These are phyloP conservation scores for Serinus canaria DNA, from an alignment of 2,113 vertebrate species.

Conservation along the genomic window DNA sequence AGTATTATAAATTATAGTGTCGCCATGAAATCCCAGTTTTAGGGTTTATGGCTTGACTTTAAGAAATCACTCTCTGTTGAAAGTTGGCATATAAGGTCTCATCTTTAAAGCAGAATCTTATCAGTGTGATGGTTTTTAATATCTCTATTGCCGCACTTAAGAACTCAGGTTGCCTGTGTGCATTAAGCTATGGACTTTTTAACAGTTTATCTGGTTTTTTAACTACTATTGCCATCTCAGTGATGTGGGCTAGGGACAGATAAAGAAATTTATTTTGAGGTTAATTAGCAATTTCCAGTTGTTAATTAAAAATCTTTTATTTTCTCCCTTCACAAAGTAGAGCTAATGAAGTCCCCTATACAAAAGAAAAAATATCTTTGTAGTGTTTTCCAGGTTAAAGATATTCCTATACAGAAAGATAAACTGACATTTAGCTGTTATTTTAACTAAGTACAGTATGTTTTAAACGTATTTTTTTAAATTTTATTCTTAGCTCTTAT, in stretches of 20 bases:
- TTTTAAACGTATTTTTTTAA: not conserved
- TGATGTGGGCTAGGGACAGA: not conserved
- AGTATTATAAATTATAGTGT: slow-evolving; percentile 79
- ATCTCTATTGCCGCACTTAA: slow-evolving; percentile 27
- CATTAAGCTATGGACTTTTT: slow-evolving; percentile 21
- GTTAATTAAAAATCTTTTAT: not conserved
- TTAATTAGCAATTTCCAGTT: slow-evolving; percentile 15
- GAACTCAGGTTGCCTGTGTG: not conserved
- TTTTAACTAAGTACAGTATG: not conserved
- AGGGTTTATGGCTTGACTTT: slow-evolving; percentile 73
- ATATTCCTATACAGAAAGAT: not conserved
- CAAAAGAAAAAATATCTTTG: not conserved
- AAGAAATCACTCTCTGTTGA: slow-evolving; percentile 74
- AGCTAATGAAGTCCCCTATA: not conserved
- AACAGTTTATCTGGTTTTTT: slow-evolving; percentile 64
- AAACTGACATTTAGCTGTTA: not conserved
- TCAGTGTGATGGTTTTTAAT: slow-evolving; percentile 15
- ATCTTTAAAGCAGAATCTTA: slow-evolving; percentile 39
- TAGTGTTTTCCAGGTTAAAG: not conserved
- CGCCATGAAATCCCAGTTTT: slow-evolving; percentile 67
- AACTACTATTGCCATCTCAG: slow-evolving; percentile 35
- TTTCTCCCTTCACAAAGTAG: not conserved
- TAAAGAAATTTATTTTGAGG: slow-evolving; percentile 40
- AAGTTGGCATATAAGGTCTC: slow-evolving; percentile 65
- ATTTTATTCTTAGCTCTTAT: not conserved